Conservation (phyloP, 2,888 invertebrate genomes). For the Rosalia funebris region DNA sequence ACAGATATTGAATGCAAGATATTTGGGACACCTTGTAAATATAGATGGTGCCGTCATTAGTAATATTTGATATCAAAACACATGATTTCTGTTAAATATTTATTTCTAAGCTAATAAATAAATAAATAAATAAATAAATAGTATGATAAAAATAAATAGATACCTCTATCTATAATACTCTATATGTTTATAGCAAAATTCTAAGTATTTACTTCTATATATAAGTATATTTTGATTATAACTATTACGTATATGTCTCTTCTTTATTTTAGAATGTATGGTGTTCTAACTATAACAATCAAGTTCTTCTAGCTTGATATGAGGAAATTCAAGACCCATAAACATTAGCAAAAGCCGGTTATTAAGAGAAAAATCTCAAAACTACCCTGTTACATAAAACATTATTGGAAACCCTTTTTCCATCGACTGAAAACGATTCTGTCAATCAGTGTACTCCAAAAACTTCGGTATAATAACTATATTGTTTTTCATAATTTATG, state of each 20-base stretch:
- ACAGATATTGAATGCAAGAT: no score
- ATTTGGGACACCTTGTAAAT: no score
- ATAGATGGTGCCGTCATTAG: no score
- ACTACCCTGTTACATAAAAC: no score
- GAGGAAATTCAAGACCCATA: background rate
- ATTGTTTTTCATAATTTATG: no score
- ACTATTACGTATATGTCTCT: constrained; percentile 6
- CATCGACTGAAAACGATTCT: no score
- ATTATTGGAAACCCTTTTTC: no score
- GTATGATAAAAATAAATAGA: background rate
- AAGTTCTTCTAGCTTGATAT: background rate
- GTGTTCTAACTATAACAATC: constrained; percentile 17
- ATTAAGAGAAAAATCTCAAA: no score
- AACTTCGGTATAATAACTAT: no score
- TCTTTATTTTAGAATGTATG: constrained; percentile 9
- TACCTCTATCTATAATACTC: background rate
- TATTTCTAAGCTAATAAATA: constrained; percentile 17
- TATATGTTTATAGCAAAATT: constrained; percentile 13
- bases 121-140: constrained; percentile 14
- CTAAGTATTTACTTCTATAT: background rate
- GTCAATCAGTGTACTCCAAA: no score
- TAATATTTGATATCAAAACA: no score
- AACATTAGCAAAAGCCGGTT: no score
- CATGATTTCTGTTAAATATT: background rate
- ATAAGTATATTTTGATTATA: constrained; percentile 20